Conservation (phyloP, 2,113 vertebrate species). For the Plestiodon gilberti region DNA sequence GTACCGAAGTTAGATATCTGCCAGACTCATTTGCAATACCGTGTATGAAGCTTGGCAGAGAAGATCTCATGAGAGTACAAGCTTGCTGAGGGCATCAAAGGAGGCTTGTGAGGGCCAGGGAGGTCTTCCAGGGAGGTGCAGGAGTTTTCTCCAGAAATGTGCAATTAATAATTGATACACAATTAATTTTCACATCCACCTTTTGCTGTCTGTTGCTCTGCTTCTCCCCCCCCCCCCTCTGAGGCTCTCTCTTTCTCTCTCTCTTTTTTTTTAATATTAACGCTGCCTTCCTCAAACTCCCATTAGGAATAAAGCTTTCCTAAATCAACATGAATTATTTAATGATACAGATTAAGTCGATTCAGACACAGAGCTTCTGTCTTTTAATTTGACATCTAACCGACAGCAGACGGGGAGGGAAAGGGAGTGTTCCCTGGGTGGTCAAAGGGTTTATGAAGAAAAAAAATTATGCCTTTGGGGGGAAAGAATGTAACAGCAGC, state of each 20-base stretch:
- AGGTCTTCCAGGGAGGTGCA: not conserved
- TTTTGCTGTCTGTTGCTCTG: constrained; percentile 38
- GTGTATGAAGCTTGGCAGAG: not conserved
- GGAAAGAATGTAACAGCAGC: not conserved
- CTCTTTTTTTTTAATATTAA: constrained; percentile 60
- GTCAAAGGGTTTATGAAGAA: not conserved
- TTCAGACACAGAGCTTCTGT: constrained; percentile 56
- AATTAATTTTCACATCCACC: constrained; percentile 58
- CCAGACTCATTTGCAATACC: not conserved
- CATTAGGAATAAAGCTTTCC: constrained; percentile 70
- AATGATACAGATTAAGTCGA: constrained; percentile 64
- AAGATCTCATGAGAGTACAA: not conserved
- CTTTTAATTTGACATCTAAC: constrained; percentile 40
- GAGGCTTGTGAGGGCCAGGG: not conserved
- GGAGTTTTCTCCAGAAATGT: constrained; percentile 2
- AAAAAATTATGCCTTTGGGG: not conserved
- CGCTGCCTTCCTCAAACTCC: constrained; percentile 53
- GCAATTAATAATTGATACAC: constrained; percentile 61
- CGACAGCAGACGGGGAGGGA: constrained; percentile 5
- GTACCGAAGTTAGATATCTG: not conserved
- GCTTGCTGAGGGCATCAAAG: not conserved
- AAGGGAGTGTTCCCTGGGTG: not conserved
- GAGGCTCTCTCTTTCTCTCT: fast-evolving
- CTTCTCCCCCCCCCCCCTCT: constrained; percentile 5
- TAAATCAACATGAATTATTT: constrained; percentile 74